Evolutionary conservation across 64 coral and sea anemone species (phyloP), one percentile per base, ranked within the genome.

Genomic region (Anthopleura sola): DNA sequence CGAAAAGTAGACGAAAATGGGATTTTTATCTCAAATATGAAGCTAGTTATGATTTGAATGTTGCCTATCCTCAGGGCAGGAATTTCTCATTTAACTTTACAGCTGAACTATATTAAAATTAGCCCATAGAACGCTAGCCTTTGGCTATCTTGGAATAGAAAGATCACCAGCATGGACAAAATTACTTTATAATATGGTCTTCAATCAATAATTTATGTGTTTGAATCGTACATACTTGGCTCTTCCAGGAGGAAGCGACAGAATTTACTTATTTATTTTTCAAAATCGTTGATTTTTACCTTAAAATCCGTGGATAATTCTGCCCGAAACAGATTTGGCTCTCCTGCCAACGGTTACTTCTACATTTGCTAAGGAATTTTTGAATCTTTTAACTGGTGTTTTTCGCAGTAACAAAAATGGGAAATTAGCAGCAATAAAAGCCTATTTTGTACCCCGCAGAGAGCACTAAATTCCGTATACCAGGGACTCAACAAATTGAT

Each of bases 1-100:
- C 36, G 21, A 44, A 79, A 48, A 79, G 24, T 44, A n/a, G 21
- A 12, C 20, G 44, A 79, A 79, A 79, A 79, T 79, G 76, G 44
- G 24, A 38, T 44, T 48, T 18, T 79, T 79, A 79, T 79, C 76
- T 24, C 68, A n/a, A 79, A 79, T 48, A 79, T 79, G 38, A 79
- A n/a, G 76, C 76, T 79, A 79, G 76, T 79, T 79, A 79, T 38
- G 17, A 79, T 23, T 79, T 44, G 15, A 79, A 79, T 79, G 38
- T 47, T 33, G 76, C 24, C 58, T 62, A n/a, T n/a, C 66, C 76
- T 47, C 6, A 39, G 44, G 76, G 76, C 76, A 44, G 11, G 76
- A 23, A 48, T 32, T 79, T 47, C 24, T 79, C 34, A 79, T 79
- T 79, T 79, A 79, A 79, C 76, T 79, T 79, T 79, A 48, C 38